Percentiles rank a stretch among this genome's conserved stretches.
phyloP scores from a whole-genome alignment of 2,113 vertebrate genomes.

The Lampris incognitus region DNA sequence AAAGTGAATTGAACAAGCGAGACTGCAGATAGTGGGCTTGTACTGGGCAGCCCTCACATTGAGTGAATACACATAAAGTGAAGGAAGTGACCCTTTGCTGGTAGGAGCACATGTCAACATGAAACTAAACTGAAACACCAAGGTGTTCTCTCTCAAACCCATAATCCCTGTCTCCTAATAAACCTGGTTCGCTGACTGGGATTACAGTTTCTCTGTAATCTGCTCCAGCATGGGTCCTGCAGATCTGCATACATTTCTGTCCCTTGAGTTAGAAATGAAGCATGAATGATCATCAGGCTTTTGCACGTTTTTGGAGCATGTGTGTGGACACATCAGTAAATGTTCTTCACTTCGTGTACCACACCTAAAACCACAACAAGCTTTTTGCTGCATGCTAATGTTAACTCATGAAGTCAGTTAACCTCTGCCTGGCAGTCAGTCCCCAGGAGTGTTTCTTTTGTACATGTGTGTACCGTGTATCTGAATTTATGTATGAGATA shows the following conservation, averaged over 20 bases:
- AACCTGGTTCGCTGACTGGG: constrained; percentile 11
- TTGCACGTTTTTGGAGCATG: neutral
- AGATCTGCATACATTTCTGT: constrained; percentile 17
- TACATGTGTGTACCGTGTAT: neutral
- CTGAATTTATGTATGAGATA: neutral
- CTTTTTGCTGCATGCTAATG: no score
- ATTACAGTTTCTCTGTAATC: constrained; percentile 40
- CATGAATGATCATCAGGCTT: constrained; percentile 1
- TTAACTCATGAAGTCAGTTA: no score
- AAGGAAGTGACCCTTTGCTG: neutral
- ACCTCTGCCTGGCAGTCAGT: no score
- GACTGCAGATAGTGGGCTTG: no score
- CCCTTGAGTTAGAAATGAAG: constrained; percentile 1
- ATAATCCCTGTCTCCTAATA: constrained; percentile 25
- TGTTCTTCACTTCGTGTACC: no score
- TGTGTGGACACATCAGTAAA: no score
- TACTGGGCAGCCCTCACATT: no score
- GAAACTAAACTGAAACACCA: neutral
- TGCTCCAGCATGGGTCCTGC: neutral
- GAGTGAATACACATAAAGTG: no score
- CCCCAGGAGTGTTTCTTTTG: no score
- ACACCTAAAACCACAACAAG: no score
- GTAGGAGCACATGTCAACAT: neutral
- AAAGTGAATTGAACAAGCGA: no score
- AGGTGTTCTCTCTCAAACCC: neutral